Conservation (phyloP, 2,113 vertebrate species). For the Oreochromis aureus region DNA sequence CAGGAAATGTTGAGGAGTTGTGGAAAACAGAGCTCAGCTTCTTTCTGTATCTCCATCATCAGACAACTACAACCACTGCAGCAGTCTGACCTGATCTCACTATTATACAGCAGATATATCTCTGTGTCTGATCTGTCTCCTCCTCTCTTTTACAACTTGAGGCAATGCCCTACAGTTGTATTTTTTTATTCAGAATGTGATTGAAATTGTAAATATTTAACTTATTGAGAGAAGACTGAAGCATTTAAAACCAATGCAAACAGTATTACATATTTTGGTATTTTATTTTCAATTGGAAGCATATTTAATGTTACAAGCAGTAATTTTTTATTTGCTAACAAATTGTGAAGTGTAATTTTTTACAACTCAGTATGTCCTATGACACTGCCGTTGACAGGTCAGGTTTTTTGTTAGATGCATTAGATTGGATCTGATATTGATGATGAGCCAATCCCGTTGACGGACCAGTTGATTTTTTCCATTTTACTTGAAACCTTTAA, state of each 20-base stretch:
- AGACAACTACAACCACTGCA: no score
- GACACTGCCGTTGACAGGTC: not conserved
- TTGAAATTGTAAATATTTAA: not conserved
- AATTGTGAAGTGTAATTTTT: not conserved
- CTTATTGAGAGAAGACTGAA: not conserved
- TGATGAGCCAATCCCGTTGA: not conserved
- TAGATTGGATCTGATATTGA: not conserved
- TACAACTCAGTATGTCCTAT: not conserved
- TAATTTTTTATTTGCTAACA: not conserved
- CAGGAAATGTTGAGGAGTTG: no score
- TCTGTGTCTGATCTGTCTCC: no score
- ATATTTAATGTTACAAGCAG: not conserved
- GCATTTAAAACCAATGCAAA: not conserved
- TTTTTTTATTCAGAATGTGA: not conserved
- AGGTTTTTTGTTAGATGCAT: not conserved
- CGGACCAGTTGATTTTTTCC: not conserved
- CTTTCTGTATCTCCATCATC: no score
- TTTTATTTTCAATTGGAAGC: not conserved
- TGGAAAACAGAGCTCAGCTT: no score
- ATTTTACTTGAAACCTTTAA: not conserved
- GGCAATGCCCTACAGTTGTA: not conserved
- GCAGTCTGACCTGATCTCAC: no score
- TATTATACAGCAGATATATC: no score
- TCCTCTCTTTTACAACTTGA: not conserved
- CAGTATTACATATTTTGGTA: not conserved